Evolutionary conservation across 2,888 invertebrate species (phyloP).

Genomic region (Thelaira solivaga): DNA sequence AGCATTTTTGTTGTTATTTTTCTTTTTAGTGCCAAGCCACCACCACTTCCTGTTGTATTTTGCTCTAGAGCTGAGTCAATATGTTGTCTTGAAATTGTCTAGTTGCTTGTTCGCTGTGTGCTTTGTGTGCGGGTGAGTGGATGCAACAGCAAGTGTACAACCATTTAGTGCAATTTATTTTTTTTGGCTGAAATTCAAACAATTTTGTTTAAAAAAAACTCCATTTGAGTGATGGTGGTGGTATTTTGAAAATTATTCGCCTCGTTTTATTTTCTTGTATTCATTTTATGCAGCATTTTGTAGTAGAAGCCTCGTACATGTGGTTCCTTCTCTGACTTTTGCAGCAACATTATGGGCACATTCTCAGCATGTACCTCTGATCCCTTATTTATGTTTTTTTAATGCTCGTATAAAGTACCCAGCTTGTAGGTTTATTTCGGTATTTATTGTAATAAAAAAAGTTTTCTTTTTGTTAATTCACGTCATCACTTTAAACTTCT

Average conservation of each 20-base stretch:
- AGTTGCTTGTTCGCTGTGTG: background rate
- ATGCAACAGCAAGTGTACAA: background rate
- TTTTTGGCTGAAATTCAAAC: constrained; percentile 52
- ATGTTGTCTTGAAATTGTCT: background rate
- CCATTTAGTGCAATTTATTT: constrained; percentile 56
- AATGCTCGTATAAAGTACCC: too few species aligned
- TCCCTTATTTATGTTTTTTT: too few species aligned
- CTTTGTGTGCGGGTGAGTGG: constrained; percentile 21
- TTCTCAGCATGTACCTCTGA: too few species aligned
- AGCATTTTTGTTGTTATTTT: background rate
- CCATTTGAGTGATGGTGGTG: background rate
- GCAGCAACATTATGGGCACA: background rate
- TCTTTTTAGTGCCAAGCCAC: background rate
- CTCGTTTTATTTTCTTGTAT: constrained; percentile 12
- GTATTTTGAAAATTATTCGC: background rate
- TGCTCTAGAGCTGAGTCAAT: constrained; percentile 18
- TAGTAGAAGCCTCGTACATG: constrained; percentile 16
- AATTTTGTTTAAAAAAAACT: constrained; percentile 8
- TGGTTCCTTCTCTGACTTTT: constrained; percentile 6
- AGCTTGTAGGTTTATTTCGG: too few species aligned
- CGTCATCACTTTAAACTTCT: too few species aligned
- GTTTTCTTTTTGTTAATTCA: too few species aligned
- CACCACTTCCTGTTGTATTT: constrained; percentile 6
- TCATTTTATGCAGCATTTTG: background rate
- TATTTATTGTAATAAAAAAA: too few species aligned